Evolutionary conservation across 2,113 vertebrate genomes (phyloP).

Genomic region (Globicephala melas): DNA sequence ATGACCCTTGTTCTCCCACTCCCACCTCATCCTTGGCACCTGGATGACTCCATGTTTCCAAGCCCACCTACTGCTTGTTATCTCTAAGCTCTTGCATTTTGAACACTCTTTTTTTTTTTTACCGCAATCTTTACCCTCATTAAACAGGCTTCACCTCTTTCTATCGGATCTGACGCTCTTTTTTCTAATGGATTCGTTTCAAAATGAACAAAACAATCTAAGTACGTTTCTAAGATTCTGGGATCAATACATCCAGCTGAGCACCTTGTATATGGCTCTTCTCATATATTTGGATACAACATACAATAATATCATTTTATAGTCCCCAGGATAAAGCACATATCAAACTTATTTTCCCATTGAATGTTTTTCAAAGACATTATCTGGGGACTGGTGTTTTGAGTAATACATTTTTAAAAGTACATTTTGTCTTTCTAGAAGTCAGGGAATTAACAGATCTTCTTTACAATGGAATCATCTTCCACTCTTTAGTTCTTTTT

Average conservation of each 20-base stretch:
- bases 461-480: not conserved
- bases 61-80: not conserved
- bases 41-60: not conserved
- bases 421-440: not conserved
- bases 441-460: not conserved
- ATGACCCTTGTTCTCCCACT: too few relatives aligned
- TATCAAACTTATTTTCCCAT: not conserved
- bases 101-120: not conserved
- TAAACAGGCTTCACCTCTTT: not conserved
- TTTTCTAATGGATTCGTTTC: not conserved
- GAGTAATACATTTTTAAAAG: not conserved
- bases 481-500: not conserved
- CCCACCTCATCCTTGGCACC: fast-evolving
- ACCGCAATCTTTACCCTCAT: not conserved
- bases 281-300: not conserved
- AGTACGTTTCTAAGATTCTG: not conserved
- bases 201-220: not conserved
- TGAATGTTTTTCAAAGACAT: not conserved
- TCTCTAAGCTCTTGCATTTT: not conserved
- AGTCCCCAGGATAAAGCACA: not conserved
- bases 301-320: not conserved
- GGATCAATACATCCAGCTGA: not conserved
- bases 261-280: not conserved
- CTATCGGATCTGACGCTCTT: not conserved
- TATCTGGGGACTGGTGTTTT: not conserved